Base-by-base conservation (phyloP, 2,888 invertebrate genomes). In the Synergus umbraculus region DNA sequence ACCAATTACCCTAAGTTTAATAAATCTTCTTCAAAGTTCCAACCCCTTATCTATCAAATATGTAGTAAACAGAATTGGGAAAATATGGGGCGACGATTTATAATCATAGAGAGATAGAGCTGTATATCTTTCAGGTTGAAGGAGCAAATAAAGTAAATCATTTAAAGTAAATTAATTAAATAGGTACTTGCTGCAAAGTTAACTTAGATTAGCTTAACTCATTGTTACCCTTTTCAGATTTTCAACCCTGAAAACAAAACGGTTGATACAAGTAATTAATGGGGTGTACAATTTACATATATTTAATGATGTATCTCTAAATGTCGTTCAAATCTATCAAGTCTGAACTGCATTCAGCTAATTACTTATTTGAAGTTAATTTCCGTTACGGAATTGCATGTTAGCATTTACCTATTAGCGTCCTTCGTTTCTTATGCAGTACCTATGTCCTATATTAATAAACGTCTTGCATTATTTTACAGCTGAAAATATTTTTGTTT, bases 281-380 rank as follows among this genome's bases (percentile, higher is more conserved):
- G 3, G 29, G 29, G 29, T 29, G 3, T 29, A 29, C 29, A 29
- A 29, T 29, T 29, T 29, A 29, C 29, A 29, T 29, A 29, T 29
- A 29, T 29, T 43, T 18, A 44, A 43, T 29, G 9, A 49, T 69
- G 22, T 8, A 69, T 69, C n/a, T 69, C 29, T 69, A 9, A 29
- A 49, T 29, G 15, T 49, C 9, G 46, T 49, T 49, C 15, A 49
- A 49, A 29, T 69, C 13, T n/a, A 69, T 37, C 15, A 67, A 67
- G 22, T 49, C 15, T 9, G 13, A 9, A 44, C 22, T 49, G 15
- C 46, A 69, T 69, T 54, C 69, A 8, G 29, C 22, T 69, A 37
- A 67, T 67, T 67, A 67, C 46, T 67, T 67, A 46, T 46, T 44
- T 67, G 29, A 69, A 69, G 29, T 69, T 69, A 69, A 69, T 54